Conservation (phyloP, 1,140 invertebrate genomes). For the Triops cancriformis region DNA sequence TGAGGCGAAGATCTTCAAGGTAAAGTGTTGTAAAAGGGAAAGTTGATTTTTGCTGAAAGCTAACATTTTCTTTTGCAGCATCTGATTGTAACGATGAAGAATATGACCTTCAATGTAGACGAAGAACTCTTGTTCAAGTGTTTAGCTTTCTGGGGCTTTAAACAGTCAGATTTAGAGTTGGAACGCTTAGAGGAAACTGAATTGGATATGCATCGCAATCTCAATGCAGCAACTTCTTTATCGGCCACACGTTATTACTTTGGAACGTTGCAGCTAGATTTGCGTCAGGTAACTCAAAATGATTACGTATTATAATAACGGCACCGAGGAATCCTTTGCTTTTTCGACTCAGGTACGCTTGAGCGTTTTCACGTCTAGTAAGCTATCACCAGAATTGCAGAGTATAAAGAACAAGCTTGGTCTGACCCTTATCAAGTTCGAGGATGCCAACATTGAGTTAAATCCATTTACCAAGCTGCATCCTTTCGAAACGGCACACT, state of each 20-base stretch:
- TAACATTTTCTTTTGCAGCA: constrained; percentile 51
- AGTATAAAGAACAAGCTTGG: constrained; percentile 76
- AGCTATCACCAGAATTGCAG: constrained; percentile 62
- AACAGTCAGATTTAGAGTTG: constrained; percentile 37
- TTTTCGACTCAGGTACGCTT: constrained; percentile 54
- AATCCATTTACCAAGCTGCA: constrained; percentile 75
- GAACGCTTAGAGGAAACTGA: constrained; percentile 61
- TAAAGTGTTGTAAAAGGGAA: constrained; percentile 33
- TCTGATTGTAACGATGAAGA: constrained; percentile 69
- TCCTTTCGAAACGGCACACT: constrained; percentile 78
- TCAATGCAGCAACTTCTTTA: constrained; percentile 68
- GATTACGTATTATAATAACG: constrained; percentile 16
- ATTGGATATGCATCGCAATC: constrained; percentile 61
- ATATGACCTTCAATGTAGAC: constrained; percentile 75
- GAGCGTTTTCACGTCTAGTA: constrained; percentile 75
- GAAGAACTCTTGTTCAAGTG: constrained; percentile 80
- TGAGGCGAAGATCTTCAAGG: constrained; percentile 67
- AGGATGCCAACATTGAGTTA: constrained; percentile 87
- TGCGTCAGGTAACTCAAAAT: constrained; percentile 49
- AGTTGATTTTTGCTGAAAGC: background rate
- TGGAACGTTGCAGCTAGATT: constrained; percentile 67
- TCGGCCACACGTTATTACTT: constrained; percentile 84
- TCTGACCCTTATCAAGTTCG: constrained; percentile 80
- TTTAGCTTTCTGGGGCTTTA: constrained; percentile 54
- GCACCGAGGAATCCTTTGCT: background rate